phyloP scores from a whole-genome alignment of 1,140 invertebrate genomes.

The Triops longicaudatus region DNA sequence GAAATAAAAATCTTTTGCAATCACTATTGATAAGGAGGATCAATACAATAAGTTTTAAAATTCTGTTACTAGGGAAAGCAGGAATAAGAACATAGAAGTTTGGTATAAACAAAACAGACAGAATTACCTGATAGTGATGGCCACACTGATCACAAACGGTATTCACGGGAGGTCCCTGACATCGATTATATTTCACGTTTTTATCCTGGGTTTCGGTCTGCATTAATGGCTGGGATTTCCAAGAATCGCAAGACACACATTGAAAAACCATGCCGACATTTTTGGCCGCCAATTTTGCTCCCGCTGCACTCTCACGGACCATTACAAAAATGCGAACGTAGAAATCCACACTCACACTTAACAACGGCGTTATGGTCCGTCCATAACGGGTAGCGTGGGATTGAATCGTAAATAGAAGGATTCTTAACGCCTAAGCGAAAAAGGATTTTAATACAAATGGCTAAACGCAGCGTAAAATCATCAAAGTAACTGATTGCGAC shows the following conservation, averaged over 20 bases:
- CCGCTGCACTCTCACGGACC: slow-evolving; percentile 63
- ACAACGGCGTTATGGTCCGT: slow-evolving; percentile 79
- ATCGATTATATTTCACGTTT: slow-evolving; percentile 54
- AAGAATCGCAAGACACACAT: slow-evolving; percentile 76
- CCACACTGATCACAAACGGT: slow-evolving; percentile 66
- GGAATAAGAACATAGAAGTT: slow-evolving; percentile 71
- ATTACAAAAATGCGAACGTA: slow-evolving; percentile 92
- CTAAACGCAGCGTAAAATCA: background rate
- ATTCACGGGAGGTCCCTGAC: slow-evolving; percentile 55
- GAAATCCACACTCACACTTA: slow-evolving; percentile 92
- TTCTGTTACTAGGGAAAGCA: too few relatives aligned
- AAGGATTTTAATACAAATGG: slow-evolving; percentile 23
- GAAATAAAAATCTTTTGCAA: too few relatives aligned
- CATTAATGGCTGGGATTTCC: slow-evolving; percentile 60
- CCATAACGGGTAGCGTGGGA: slow-evolving; percentile 85
- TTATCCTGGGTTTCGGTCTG: slow-evolving; percentile 38
- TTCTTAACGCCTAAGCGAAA: slow-evolving; percentile 66
- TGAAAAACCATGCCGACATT: slow-evolving; percentile 63
- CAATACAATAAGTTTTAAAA: too few relatives aligned
- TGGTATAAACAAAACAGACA: slow-evolving; percentile 87
- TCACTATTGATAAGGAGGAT: too few relatives aligned
- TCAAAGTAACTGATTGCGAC: too few relatives aligned
- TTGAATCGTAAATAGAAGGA: slow-evolving; percentile 83
- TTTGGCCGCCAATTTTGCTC: slow-evolving; percentile 75
- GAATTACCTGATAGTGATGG: slow-evolving; percentile 62